These are phyloP conservation scores for Philotrypesis tridentata DNA, from an alignment of 1,140 invertebrate genomes.

Conservation along the genomic window DNA sequence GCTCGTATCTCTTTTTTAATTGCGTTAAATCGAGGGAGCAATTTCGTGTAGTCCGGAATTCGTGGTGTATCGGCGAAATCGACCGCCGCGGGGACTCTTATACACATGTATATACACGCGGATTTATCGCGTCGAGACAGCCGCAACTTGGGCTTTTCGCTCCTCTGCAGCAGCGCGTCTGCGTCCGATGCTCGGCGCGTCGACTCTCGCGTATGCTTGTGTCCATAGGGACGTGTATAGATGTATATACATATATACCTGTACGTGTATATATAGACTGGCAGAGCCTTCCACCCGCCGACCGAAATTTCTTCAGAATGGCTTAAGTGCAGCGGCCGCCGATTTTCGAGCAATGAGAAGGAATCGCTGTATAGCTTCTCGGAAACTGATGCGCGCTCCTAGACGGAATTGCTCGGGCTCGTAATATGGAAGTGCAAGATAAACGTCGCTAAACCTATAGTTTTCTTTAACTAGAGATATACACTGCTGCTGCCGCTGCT, in stretches of 20 bases:
- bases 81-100: constrained; percentile 22
- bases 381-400: constrained; percentile 17
- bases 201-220: background rate
- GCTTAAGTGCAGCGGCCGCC: constrained; percentile 36
- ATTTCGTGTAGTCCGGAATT: constrained; percentile 66
- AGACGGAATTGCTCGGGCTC: constrained; percentile 36
- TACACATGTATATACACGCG: constrained; percentile 53
- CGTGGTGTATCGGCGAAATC: constrained; percentile 51
- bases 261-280: background rate
- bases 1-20: constrained; percentile 65
- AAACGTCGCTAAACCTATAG: constrained; percentile 43
- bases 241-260: background rate
- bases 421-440: constrained; percentile 44
- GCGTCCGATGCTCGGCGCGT: background rate
- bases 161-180: no score
- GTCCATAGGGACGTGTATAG: no score
- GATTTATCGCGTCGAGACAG: constrained; percentile 70
- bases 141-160: no score
- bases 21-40: constrained; percentile 73
- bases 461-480: constrained; percentile 42
- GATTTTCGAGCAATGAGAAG: constrained; percentile 42
- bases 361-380: constrained; percentile 18
- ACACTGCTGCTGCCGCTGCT: background rate
- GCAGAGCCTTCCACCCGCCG: constrained; percentile 37
- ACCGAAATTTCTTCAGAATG: background rate